These are phyloP conservation scores for Leptatherina wallacei DNA, from an alignment of 2,797 vertebrate genomes.

Conservation along the genomic window DNA sequence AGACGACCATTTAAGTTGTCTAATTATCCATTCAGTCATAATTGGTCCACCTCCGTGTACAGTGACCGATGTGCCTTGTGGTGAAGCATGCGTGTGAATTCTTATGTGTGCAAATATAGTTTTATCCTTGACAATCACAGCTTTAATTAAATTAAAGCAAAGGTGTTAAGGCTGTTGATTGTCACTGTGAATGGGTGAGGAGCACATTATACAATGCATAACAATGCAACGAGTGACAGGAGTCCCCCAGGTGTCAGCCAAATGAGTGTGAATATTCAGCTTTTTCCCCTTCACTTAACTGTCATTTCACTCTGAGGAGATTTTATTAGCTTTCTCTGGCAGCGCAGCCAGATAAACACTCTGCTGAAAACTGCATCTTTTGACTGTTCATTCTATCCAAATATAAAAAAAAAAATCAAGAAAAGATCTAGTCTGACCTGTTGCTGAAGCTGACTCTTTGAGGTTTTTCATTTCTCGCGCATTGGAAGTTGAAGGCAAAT, in stretches of 20 bases:
- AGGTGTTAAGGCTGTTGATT: constrained; percentile 85
- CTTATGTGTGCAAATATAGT: constrained; percentile 80
- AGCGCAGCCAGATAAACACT: constrained; percentile 61
- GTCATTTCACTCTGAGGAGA: constrained; percentile 84
- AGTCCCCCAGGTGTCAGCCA: constrained; percentile 83
- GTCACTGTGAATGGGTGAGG: constrained; percentile 70
- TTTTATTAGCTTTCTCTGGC: constrained; percentile 79
- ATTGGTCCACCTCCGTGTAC: constrained; percentile 71
- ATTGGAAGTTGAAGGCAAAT: constrained; percentile 9
- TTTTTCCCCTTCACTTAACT: constrained; percentile 85
- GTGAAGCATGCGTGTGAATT: constrained; percentile 39
- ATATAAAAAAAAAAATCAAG: constrained; percentile 38
- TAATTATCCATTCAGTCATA: constrained; percentile 77
- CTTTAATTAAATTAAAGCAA: constrained; percentile 88
- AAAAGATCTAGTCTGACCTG: constrained; percentile 9
- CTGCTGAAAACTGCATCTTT: constrained; percentile 48
- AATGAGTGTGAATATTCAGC: constrained; percentile 87
- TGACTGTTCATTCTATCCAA: constrained; percentile 51
- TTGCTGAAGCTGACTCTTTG: constrained; percentile 15
- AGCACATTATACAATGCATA: constrained; percentile 82
- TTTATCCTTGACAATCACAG: constrained; percentile 81
- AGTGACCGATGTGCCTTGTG: constrained; percentile 67
- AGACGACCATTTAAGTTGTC: constrained; percentile 55
- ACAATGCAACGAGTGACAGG: constrained; percentile 83
- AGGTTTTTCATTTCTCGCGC: constrained; percentile 20